These are phyloP conservation scores for Cephus nigrinus DNA, from an alignment of 2,888 invertebrate genomes.

Conservation along the genomic window DNA sequence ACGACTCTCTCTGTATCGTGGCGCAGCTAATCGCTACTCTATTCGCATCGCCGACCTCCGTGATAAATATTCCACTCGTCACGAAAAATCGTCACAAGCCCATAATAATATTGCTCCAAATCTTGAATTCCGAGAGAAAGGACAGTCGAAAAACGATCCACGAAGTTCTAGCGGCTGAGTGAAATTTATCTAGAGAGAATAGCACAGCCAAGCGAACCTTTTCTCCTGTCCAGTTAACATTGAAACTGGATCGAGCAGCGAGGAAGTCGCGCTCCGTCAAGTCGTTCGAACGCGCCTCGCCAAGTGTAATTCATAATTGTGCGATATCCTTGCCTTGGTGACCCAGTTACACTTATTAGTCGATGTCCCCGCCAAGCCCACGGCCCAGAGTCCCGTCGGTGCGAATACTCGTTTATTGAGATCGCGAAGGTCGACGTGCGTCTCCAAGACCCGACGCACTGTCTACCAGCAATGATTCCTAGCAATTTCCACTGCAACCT, in stretches of 20 bases:
- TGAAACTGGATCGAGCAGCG: not conserved
- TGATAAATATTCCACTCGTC: too few relatives aligned
- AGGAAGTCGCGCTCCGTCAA: not conserved
- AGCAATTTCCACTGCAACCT: not conserved
- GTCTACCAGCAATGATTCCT: not conserved
- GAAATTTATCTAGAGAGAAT: too few relatives aligned
- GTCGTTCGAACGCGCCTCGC: not conserved
- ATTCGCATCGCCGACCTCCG: too few relatives aligned
- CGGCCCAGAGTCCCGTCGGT: slow-evolving; percentile 15
- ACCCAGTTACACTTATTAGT: slow-evolving; percentile 38
- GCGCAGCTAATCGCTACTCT: not conserved
- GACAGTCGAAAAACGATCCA: not conserved
- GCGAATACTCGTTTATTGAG: slow-evolving; percentile 32
- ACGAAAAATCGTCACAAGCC: not conserved
- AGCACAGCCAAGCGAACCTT: too few relatives aligned
- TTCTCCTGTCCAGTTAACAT: not conserved
- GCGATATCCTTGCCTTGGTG: slow-evolving; percentile 40
- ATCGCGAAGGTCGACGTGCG: slow-evolving; percentile 25
- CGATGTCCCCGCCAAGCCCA: slow-evolving; percentile 5
- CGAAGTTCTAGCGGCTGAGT: too few relatives aligned
- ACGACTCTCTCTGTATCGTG: not conserved
- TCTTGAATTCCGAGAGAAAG: not conserved
- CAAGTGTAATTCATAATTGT: slow-evolving; percentile 1
- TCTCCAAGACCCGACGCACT: not conserved
- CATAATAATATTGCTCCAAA: not conserved